Evolutionary conservation across 2,113 vertebrate genomes (phyloP).

Genomic region (Stegostoma tigrinum): DNA sequence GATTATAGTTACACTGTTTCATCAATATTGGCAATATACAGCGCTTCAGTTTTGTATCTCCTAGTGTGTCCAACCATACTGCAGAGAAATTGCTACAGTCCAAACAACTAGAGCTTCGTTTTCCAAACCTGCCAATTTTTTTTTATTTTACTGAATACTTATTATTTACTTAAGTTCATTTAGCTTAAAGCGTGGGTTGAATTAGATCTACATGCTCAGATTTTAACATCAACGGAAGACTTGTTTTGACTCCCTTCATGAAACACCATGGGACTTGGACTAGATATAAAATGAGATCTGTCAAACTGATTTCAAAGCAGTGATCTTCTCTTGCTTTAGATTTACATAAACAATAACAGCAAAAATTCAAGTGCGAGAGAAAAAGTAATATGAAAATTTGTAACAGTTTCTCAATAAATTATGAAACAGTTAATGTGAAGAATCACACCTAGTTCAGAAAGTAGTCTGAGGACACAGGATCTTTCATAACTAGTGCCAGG

Average conservation of each 20-base stretch:
- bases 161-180: slow-evolving; percentile 48
- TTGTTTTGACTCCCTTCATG: not conserved
- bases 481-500: not conserved
- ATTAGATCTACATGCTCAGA: not conserved
- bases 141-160: not conserved
- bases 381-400: not conserved
- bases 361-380: not conserved
- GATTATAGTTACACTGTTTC: not conserved
- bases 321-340: not conserved
- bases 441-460: not conserved
- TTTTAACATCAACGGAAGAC: not conserved
- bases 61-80: not conserved
- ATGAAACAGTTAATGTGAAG: not conserved
- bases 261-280: slow-evolving; percentile 15
- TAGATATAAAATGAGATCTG: slow-evolving; percentile 15
- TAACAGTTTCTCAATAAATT: not conserved
- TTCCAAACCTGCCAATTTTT: not conserved
- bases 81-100: not conserved
- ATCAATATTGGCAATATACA: not conserved
- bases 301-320: not conserved
- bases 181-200: not conserved
- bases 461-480: not conserved
- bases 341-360: not conserved
- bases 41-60: not conserved
- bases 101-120: not conserved